These are phyloP conservation scores for Chromoteleia sp. DNA, from an alignment of 2,888 invertebrate species.

Conservation along the genomic window DNA sequence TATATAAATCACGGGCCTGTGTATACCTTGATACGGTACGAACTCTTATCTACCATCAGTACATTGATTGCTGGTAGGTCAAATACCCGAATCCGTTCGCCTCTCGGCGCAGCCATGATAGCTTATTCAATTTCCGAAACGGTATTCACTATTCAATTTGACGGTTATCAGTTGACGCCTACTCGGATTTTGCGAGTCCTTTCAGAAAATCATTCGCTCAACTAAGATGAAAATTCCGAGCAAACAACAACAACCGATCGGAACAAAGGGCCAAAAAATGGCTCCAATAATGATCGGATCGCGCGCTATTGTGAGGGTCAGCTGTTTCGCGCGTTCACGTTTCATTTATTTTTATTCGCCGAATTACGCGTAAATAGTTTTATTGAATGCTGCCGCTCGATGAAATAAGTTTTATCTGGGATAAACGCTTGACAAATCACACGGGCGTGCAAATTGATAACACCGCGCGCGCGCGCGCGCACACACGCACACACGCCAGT, in stretches of 20 bases:
- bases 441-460: slow-evolving; percentile 53
- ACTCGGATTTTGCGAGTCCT: slow-evolving; percentile 75
- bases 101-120: slow-evolving; percentile 77
- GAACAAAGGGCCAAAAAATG: slow-evolving; percentile 1
- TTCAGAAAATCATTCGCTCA: slow-evolving; percentile 69
- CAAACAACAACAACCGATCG: slow-evolving; percentile 9
- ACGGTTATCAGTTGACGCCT: slow-evolving; percentile 79
- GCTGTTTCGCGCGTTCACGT: not conserved
- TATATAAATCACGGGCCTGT: slow-evolving; percentile 80
- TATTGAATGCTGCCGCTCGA: slow-evolving; percentile 33
- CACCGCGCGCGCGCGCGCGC: slow-evolving; percentile 27
- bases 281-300: slow-evolving; percentile 15
- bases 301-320: not conserved
- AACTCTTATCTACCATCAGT: slow-evolving; percentile 82
- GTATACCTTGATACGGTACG: slow-evolving; percentile 77
- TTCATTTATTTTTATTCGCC: slow-evolving; percentile 44
- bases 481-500: slow-evolving; percentile 34
- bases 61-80: slow-evolving; percentile 83
- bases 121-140: slow-evolving; percentile 84
- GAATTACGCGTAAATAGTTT: slow-evolving; percentile 57
- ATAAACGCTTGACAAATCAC: slow-evolving; percentile 62
- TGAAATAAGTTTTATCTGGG: slow-evolving; percentile 48
- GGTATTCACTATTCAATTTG: slow-evolving; percentile 82
- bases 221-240: slow-evolving; percentile 52
- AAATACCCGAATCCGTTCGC: slow-evolving; percentile 79